Conservation (phyloP, 92 coral and sea anemone genomes). For the Scolanthus callimorphus region DNA sequence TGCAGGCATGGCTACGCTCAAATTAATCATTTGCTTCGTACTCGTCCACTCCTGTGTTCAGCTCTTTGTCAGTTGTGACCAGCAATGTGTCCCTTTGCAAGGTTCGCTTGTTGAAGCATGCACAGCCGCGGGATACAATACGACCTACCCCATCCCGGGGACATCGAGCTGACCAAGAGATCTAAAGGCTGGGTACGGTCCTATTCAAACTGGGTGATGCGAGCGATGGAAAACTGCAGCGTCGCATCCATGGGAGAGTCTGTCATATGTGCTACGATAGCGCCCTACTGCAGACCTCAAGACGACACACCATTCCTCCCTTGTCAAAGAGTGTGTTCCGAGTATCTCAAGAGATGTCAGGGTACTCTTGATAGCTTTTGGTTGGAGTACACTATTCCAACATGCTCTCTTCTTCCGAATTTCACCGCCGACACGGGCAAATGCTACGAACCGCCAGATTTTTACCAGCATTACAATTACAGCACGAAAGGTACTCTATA, state of each 20-base stretch:
- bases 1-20: no score
- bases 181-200: neutral
- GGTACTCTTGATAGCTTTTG: slow-evolving; percentile 2
- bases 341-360: slow-evolving; percentile 58
- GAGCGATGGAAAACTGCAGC: slow-evolving; percentile 7
- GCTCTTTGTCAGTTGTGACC: no score
- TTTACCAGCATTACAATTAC: slow-evolving; percentile 18
- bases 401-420: slow-evolving; percentile 37
- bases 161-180: neutral
- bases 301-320: slow-evolving; percentile 46
- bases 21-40: no score
- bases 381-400: slow-evolving; percentile 22
- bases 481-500: slow-evolving; percentile 13
- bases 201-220: neutral
- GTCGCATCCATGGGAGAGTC: slow-evolving; percentile 19
- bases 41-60: no score
- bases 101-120: slow-evolving; percentile 12
- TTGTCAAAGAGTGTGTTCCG: slow-evolving; percentile 70
- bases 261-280: slow-evolving; percentile 31
- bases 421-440: slow-evolving; percentile 15
- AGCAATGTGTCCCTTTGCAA: slow-evolving; percentile 12
- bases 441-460: slow-evolving; percentile 53
- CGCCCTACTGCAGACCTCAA: slow-evolving; percentile 41
- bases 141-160: slow-evolving; percentile 17
- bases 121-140: slow-evolving; percentile 21